Evolutionary conservation across 2,113 vertebrate species (phyloP).

Genomic region (Spheniscus mendiculus): DNA sequence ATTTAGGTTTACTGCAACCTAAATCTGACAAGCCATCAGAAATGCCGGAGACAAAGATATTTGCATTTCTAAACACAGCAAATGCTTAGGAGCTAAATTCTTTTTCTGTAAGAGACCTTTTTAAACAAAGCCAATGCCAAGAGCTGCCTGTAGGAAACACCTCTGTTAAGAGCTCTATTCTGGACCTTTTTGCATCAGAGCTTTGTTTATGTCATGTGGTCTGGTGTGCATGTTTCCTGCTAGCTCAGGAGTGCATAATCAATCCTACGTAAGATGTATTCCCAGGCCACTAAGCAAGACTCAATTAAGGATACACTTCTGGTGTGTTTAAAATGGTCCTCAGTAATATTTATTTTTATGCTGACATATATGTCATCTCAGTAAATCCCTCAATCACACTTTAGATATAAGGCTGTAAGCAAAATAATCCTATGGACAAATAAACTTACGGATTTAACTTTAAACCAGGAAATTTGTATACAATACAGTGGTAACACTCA

Average conservation of each 20-base stretch:
- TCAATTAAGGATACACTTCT: neutral
- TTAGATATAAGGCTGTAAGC: neutral
- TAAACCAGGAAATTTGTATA: neutral
- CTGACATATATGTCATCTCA: neutral
- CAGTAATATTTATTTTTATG: neutral
- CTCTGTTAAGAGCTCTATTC: neutral
- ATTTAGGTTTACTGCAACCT: neutral
- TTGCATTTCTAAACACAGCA: constrained; percentile 39
- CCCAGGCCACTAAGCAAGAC: neutral
- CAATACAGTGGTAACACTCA: neutral
- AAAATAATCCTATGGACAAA: neutral
- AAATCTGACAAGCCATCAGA: constrained; percentile 37
- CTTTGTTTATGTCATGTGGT: neutral
- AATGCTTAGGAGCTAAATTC: neutral
- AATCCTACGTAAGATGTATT: neutral
- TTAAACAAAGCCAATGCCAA: constrained; percentile 1
- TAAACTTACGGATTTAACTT: neutral
- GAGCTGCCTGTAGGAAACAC: neutral
- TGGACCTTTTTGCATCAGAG: neutral
- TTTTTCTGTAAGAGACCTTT: neutral
- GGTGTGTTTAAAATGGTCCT: neutral
- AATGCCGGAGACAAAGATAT: constrained; percentile 13
- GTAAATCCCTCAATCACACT: neutral
- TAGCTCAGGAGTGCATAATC: neutral
- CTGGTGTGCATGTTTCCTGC: neutral